A percentile compares a stretch with the other conserved stretches of the same genome.
phyloP scores from a whole-genome alignment of 2,113 vertebrate species.

The Quiscalus mexicanus region DNA sequence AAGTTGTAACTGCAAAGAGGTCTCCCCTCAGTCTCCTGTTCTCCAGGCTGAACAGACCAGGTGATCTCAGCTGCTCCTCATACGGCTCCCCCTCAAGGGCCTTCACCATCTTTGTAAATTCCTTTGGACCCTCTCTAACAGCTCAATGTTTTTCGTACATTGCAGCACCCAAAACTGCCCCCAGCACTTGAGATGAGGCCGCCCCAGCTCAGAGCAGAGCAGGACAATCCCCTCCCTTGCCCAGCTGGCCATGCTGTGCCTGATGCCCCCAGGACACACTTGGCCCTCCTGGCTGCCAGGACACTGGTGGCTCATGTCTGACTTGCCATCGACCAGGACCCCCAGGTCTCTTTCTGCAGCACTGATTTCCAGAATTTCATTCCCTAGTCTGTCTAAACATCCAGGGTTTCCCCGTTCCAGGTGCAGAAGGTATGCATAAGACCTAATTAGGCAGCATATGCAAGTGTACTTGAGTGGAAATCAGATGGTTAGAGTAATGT shows the following conservation, averaged over 20 bases:
- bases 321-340: fast-evolving
- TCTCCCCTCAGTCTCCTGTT: background rate
- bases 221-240: background rate
- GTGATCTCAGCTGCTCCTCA: background rate
- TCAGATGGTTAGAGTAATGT: background rate
- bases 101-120: background rate
- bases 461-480: background rate
- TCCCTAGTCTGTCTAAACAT: background rate
- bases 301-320: background rate
- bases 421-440: background rate
- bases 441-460: background rate
- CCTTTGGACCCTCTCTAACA: fast-evolving
- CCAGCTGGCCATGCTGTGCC: fast-evolving
- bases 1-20: background rate
- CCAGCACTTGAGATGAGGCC: fast-evolving
- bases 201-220: background rate
- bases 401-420: background rate
- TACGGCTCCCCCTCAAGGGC: fast-evolving
- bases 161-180: fast-evolving
- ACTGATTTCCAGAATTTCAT: background rate
- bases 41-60: background rate
- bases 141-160: fast-evolving
- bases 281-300: background rate
- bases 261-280: fast-evolving
- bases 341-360: fast-evolving